Base-by-base conservation (phyloP, 2,888 invertebrate genomes). In the Sphaerophoria rueppellii region DNA sequence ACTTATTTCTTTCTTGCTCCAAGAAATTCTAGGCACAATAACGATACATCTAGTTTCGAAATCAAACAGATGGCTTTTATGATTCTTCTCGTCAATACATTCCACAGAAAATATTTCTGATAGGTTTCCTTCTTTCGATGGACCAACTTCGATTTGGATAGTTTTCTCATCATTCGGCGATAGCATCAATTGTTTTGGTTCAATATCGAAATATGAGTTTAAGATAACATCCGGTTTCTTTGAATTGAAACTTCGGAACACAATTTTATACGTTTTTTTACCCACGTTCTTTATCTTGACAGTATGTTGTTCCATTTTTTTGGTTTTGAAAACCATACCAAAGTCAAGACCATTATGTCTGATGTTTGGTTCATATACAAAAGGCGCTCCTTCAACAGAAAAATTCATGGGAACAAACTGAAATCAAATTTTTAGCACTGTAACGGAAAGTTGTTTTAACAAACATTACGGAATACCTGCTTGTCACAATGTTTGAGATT, bases 351-450 rank as follows among this genome's bases (percentile, higher is more conserved):
- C 88, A 0, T 24, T 24, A 2, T 88, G 65, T 4, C 79, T 88
- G 0, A 91, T 87, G 48, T 90, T 81, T 2, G 91, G 90, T 11
- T 89, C 87, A 52, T 90, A 89, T 14, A 83, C 86, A 6, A 91
- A 81, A 0, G 91, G 91, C 6, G 89, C 88, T 0, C 90, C 91
- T 67, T 89, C 89, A 0, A 91, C 88, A 12, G 87, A 57, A 43
- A 88, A 89, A 1, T 85, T 87, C 3, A 91, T 86, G 9, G 90
- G 89, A 34, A 91, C 77, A 78, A 88, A 88, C 89, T 90, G 58
- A 2, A 35, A 57, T 35, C 2, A 37, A 24, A 4, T n/a, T 11
- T 46, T 16, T 43, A 63, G 32, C 2, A 52, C 9, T 24, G 14
- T 2, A 4, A 63, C 6, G 7, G 52, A 6, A 34, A 43, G 35